Base-by-base conservation (phyloP, 2,888 invertebrate species). In the Drosophila quinaria region DNA sequence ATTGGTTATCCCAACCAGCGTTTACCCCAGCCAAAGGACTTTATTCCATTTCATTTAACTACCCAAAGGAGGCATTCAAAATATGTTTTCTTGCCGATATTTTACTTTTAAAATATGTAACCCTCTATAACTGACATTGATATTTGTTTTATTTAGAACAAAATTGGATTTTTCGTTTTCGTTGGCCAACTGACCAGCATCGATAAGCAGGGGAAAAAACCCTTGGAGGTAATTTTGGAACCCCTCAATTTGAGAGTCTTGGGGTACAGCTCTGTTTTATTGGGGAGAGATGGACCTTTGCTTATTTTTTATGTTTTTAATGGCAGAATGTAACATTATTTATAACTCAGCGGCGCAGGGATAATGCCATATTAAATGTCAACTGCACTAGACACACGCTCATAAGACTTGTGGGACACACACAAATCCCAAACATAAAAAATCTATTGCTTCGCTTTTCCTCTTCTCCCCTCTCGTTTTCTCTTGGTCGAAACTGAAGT, bases 361-460 rank as follows among this genome's bases (percentile, higher is more conserved):
- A 87, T 87, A 87, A 87, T 88, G 76, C 77, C 80, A 82, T 88
- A 88, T 87, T 87, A 87, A 82, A 85, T 87, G 83, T 89, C 83
- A 87, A 85, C 80, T 88, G 78, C 80, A 80, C 78, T 80, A 85
- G 82, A 81, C 79, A 66, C 72, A 75, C 66, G 63, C 61, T 70
- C 67, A 49, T 76, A 81, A 77, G 84, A 84, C 85, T 75, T 87
- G 70, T 71, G 87, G 85, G 87, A 82, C 85, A 58, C 79, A 65
- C 86, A 81, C 83, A 86, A 86, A 88, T 83, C 85, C 86, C 83
- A 86, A 85, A 88, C 86, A 86, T 86, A 88, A 86, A 64, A 86
- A 86, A 86, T 86, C 86, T 86, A 88, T 88, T 87, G 86, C 86
- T 67, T 29, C 67, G 62, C 46, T 66, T 66, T 56, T 62, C 72